A percentile compares a stretch with the other conserved stretches of the same genome.
These are phyloP conservation scores for Drosophila tanythrix DNA, from an alignment of 2,888 invertebrate species.

Conservation along the genomic window DNA sequence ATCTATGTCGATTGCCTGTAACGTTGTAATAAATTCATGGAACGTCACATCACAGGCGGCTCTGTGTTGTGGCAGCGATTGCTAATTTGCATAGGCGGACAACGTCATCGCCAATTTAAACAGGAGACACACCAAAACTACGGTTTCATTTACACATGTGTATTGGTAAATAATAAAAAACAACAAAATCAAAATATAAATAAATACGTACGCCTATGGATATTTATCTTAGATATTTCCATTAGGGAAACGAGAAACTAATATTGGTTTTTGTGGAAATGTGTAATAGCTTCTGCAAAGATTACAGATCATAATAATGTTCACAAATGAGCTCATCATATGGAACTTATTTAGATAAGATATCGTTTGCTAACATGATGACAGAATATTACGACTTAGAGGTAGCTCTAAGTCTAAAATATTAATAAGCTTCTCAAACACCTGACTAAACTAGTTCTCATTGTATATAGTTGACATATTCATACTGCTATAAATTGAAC, in stretches of 20 bases:
- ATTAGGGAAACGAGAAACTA: slow-evolving; percentile 36
- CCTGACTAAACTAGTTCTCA: background rate
- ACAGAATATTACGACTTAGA: background rate
- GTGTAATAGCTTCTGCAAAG: background rate
- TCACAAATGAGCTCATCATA: slow-evolving; percentile 2
- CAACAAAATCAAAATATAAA: slow-evolving; percentile 11
- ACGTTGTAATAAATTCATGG: slow-evolving; percentile 63
- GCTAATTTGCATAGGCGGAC: slow-evolving; percentile 66
- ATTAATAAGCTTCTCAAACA: background rate
- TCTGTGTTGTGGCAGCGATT: slow-evolving; percentile 19
- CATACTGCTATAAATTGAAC: background rate
- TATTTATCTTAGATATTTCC: slow-evolving; percentile 28
- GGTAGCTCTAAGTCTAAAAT: background rate
- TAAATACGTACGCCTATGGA: slow-evolving; percentile 3
- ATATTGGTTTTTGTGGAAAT: slow-evolving; percentile 34
- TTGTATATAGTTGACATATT: background rate
- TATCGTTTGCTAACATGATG: background rate
- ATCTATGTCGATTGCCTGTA: slow-evolving; percentile 35
- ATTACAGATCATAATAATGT: slow-evolving; percentile 23
- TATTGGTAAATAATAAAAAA: slow-evolving; percentile 13
- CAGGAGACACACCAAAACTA: slow-evolving; percentile 25
- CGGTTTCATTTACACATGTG: slow-evolving; percentile 27
- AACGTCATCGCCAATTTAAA: slow-evolving; percentile 70
- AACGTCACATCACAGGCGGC: slow-evolving; percentile 26
- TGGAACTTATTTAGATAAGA: background rate